Percentiles rank a stretch among this genome's conserved stretches.
Evolutionary conservation across 2,797 vertebrate genomes (phyloP).

Genomic region (Triplophysa yarkandensis): DNA sequence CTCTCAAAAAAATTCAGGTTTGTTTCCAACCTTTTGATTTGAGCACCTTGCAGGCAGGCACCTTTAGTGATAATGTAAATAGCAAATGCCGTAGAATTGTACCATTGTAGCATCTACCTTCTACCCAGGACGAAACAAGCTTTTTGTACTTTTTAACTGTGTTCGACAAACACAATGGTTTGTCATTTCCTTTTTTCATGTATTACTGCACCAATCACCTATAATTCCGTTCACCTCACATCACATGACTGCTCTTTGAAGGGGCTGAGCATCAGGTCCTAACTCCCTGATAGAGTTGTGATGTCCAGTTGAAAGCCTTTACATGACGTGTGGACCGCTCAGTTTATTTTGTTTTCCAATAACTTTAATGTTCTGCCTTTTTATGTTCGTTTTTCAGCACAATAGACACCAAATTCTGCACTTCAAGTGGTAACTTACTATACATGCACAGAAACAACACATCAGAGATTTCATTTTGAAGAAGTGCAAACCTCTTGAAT

Average conservation of each 20-base stretch:
- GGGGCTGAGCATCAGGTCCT: slow-evolving; percentile 35
- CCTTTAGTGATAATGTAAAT: slow-evolving; percentile 63
- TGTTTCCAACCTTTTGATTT: slow-evolving; percentile 18
- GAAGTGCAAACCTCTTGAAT: no score
- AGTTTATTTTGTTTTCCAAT: slow-evolving; percentile 37
- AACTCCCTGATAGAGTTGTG: slow-evolving; percentile 24
- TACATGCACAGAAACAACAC: slow-evolving; percentile 12
- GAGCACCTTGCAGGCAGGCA: slow-evolving; percentile 24
- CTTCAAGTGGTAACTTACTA: slow-evolving; percentile 8
- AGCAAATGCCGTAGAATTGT: slow-evolving; percentile 60
- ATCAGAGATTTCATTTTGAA: neutral
- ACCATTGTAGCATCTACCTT: slow-evolving; percentile 64
- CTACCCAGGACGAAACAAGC: slow-evolving; percentile 37
- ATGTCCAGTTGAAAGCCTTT: slow-evolving; percentile 49
- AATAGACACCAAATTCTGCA: neutral
- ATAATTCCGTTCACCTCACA: slow-evolving; percentile 52
- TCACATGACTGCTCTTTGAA: slow-evolving; percentile 32
- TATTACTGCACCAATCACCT: slow-evolving; percentile 31
- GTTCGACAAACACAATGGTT: slow-evolving; percentile 47
- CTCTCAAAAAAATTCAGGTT: neutral
- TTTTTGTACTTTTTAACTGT: slow-evolving; percentile 47
- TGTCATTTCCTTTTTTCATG: slow-evolving; percentile 32
- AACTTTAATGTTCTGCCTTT: slow-evolving; percentile 58
- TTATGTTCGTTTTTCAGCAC: slow-evolving; percentile 31
- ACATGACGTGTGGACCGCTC: slow-evolving; percentile 18